A percentile compares a stretch with the other conserved stretches of the same genome.
Evolutionary conservation across 2,113 vertebrate species (phyloP).

Genomic region (Mixornis gularis): DNA sequence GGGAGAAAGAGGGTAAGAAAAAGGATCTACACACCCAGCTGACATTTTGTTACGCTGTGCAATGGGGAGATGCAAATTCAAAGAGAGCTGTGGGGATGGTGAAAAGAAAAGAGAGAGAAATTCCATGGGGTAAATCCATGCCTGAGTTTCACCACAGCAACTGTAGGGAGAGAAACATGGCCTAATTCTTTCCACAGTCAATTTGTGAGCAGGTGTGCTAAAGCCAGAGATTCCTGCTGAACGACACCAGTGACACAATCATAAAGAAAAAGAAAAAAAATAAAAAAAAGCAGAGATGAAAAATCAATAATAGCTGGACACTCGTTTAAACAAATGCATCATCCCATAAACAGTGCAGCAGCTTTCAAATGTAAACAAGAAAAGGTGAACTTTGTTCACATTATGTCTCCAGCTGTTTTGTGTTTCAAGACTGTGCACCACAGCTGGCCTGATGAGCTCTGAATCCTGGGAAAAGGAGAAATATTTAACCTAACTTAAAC

Average conservation of each 20-base stretch:
- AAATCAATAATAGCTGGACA: constrained; percentile 67
- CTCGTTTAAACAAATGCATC: constrained; percentile 73
- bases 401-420: constrained; percentile 74
- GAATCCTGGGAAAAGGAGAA: constrained; percentile 70
- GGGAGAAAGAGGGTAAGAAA: neutral
- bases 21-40: neutral
- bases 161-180: neutral
- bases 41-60: neutral
- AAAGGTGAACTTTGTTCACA: constrained; percentile 74
- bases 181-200: constrained; percentile 3
- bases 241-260: constrained; percentile 30
- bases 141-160: neutral
- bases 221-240: constrained; percentile 8
- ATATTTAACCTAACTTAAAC: constrained; percentile 64
- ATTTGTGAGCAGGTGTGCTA: constrained; percentile 45
- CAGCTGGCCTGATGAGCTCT: constrained; percentile 69
- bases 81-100: neutral
- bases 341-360: constrained; percentile 71
- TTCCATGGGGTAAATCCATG: neutral
- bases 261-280: neutral
- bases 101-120: neutral
- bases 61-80: neutral
- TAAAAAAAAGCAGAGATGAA: neutral
- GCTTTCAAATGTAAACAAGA: constrained; percentile 73
- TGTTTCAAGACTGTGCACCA: constrained; percentile 63